Percentiles rank a stretch among this genome's conserved stretches.
Conservation (phyloP, 2,888 invertebrate species). For the Ochropleura leucogaster region DNA sequence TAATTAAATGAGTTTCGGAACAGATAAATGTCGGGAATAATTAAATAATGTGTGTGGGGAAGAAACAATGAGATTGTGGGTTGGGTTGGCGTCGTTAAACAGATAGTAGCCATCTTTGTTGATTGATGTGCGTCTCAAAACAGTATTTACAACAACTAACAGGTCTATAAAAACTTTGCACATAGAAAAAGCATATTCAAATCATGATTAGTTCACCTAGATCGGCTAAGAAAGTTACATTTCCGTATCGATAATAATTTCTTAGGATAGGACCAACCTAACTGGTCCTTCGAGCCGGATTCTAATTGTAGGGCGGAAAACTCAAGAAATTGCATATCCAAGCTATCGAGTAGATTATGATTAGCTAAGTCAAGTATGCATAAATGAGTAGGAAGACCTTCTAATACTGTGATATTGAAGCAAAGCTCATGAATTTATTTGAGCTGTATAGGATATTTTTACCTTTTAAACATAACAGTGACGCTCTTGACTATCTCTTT, state of each 20-base stretch:
- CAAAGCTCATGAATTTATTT: not conserved
- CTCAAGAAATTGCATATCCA: constrained; percentile 42
- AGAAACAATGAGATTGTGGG: constrained; percentile 25
- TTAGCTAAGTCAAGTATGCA: constrained; percentile 23
- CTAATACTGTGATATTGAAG: constrained; percentile 6
- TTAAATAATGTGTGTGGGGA: constrained; percentile 44
- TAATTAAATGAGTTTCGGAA: constrained; percentile 61
- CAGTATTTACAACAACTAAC: not conserved
- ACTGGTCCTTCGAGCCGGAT: constrained; percentile 66
- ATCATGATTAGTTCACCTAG: constrained; percentile 22
- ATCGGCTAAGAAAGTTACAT: constrained; percentile 48
- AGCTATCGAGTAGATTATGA: constrained; percentile 29
- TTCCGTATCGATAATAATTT: constrained; percentile 54
- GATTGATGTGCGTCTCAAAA: not conserved
- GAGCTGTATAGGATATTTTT: not conserved
- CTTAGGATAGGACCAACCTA: constrained; percentile 33
- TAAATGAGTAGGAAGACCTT: not conserved
- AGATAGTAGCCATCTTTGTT: not conserved
- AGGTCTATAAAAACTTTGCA: not conserved
- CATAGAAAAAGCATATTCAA: constrained; percentile 6
- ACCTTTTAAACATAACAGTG: not conserved
- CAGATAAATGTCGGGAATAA: constrained; percentile 43
- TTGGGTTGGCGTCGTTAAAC: not conserved
- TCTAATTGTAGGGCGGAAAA: constrained; percentile 54
- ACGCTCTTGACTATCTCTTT: not conserved